Percentiles rank a stretch among this genome's conserved stretches.
These are phyloP conservation scores for Spodoptera litura DNA, from an alignment of 1,140 invertebrate genomes.

Conservation along the genomic window DNA sequence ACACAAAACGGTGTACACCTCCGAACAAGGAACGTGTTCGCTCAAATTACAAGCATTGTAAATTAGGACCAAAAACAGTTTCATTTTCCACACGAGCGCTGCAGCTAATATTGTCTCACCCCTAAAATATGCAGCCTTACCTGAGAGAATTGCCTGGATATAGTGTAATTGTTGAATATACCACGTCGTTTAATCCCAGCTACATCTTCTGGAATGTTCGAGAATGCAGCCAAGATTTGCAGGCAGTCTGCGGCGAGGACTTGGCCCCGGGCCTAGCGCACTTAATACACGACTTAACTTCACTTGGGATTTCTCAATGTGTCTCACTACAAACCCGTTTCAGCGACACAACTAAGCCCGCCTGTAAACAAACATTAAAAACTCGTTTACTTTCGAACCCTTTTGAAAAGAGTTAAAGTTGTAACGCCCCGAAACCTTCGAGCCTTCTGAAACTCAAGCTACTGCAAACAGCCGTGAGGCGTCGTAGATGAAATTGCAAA, in stretches of 20 bases:
- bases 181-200: slow-evolving; percentile 81
- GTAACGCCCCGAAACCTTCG: slow-evolving; percentile 67
- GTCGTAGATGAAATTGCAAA: slow-evolving; percentile 84
- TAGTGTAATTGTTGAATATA: slow-evolving; percentile 83
- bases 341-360: slow-evolving; percentile 51
- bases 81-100: slow-evolving; percentile 79
- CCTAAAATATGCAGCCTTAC: slow-evolving; percentile 82
- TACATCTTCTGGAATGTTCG: slow-evolving; percentile 83
- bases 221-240: slow-evolving; percentile 84
- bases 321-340: slow-evolving; percentile 53
- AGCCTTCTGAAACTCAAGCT: slow-evolving; percentile 63
- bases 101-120: slow-evolving; percentile 83
- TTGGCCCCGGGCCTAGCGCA: slow-evolving; percentile 79
- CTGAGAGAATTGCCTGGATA: slow-evolving; percentile 74
- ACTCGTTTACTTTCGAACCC: slow-evolving; percentile 72
- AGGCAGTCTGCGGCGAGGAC: slow-evolving; percentile 75
- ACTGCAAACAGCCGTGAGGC: slow-evolving; percentile 78
- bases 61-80: slow-evolving; percentile 84
- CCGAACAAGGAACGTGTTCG: slow-evolving; percentile 70
- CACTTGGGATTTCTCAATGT: slow-evolving; percentile 60
- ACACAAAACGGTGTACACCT: slow-evolving; percentile 65
- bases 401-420: slow-evolving; percentile 74
- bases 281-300: slow-evolving; percentile 75
- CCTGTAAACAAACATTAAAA: slow-evolving; percentile 71
- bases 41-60: slow-evolving; percentile 76